phyloP scores from a whole-genome alignment of 2,888 invertebrate species.

The Tribolium freemani region DNA sequence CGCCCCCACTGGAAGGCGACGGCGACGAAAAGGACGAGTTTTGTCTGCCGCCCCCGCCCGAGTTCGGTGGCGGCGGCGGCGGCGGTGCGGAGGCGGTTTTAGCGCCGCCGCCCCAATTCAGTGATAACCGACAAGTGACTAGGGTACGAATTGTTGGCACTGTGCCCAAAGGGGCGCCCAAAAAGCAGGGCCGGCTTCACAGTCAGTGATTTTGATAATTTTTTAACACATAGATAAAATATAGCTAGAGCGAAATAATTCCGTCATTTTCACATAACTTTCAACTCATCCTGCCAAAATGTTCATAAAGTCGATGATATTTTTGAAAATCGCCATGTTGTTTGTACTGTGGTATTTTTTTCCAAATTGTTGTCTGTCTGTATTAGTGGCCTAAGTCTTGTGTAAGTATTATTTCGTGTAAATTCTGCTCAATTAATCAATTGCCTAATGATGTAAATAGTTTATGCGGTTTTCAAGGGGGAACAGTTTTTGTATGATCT shows the following conservation, averaged over 20 bases:
- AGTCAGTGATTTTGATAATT: constrained; percentile 60
- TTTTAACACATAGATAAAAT: constrained; percentile 1
- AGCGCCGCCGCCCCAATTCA: constrained; percentile 93
- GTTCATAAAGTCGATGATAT: constrained; percentile 36
- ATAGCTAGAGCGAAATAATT: constrained; percentile 31
- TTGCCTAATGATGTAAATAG: constrained; percentile 41
- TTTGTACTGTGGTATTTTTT: constrained; percentile 39
- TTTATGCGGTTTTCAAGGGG: constrained; percentile 38
- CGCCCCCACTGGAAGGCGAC: constrained; percentile 82
- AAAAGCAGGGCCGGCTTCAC: constrained; percentile 66
- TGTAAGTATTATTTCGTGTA: constrained; percentile 41
- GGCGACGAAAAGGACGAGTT: constrained; percentile 78
- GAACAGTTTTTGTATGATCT: constrained; percentile 63
- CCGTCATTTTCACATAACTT: constrained; percentile 45
- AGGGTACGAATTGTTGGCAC: constrained; percentile 88
- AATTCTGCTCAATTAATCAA: constrained; percentile 40
- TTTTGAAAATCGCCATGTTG: constrained; percentile 36
- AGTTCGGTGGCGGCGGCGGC: constrained; percentile 70
- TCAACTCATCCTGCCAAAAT: constrained; percentile 54
- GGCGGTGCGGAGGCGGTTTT: constrained; percentile 71
- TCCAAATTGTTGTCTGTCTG: constrained; percentile 26
- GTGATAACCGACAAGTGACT: constrained; percentile 76
- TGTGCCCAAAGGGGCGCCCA: constrained; percentile 76
- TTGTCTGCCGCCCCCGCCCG: constrained; percentile 74
- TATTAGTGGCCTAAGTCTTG: constrained; percentile 41